A percentile compares a stretch with the other conserved stretches of the same genome.
Evolutionary conservation across 2,888 invertebrate species (phyloP).

Genomic region (Polydrusus tereticollis): DNA sequence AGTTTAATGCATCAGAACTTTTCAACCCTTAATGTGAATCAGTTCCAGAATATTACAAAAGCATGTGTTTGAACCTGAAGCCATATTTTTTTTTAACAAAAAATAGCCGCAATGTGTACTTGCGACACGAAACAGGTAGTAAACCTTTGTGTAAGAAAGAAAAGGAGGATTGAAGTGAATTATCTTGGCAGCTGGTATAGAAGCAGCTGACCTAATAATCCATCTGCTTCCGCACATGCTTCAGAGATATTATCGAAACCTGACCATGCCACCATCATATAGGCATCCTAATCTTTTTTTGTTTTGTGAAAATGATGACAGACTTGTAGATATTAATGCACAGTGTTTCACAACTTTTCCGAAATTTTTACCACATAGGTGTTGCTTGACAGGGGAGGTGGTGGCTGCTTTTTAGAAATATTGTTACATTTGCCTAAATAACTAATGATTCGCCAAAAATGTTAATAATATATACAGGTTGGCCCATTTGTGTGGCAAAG

Average conservation of each 20-base stretch:
- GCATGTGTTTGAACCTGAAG: constrained; percentile 3
- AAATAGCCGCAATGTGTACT: constrained; percentile 6
- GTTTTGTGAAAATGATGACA: constrained; percentile 12
- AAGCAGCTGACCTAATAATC: constrained; percentile 62
- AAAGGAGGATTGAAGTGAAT: constrained; percentile 29
- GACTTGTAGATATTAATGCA: not conserved
- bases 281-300: constrained; percentile 17
- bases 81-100: not conserved
- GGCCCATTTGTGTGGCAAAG: no score
- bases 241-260: constrained; percentile 51
- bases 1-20: no score
- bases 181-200: constrained; percentile 61
- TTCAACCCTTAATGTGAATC: not conserved
- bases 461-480: no score
- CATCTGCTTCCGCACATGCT: constrained; percentile 65
- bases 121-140: constrained; percentile 34
- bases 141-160: constrained; percentile 26
- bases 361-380: no score
- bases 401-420: no score
- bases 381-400: no score
- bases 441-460: no score
- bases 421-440: no score
- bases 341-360: no score
- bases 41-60: not conserved
- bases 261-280: constrained; percentile 39